Percentiles rank a stretch among this genome's conserved stretches.
Conservation (phyloP, 2,888 invertebrate species). For the Drosophila crucigera region DNA sequence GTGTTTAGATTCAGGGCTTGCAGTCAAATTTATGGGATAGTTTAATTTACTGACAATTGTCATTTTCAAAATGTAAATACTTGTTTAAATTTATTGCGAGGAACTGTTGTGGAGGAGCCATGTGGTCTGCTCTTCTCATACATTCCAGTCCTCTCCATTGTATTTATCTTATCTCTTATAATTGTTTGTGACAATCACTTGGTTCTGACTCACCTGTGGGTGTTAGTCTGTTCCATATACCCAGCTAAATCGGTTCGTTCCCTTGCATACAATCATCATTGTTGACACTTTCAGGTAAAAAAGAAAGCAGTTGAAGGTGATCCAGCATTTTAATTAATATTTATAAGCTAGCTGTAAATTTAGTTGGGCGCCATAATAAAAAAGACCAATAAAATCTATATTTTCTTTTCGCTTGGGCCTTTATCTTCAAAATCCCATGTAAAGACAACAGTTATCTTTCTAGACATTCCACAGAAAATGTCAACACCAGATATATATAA, state of each 20-base stretch:
- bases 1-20: neutral
- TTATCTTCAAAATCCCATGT: neutral
- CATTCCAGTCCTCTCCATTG: neutral
- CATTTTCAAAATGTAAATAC: neutral
- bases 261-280: neutral
- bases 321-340: neutral
- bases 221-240: conserved; percentile 21
- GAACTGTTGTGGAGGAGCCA: conserved; percentile 1
- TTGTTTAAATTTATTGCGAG: neutral
- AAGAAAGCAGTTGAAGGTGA: neutral
- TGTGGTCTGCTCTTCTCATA: conserved; percentile 23
- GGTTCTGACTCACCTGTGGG: conserved; percentile 30
- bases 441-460: neutral
- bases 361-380: neutral
- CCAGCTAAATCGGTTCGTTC: conserved; percentile 24
- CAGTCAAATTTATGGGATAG: neutral
- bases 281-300: conserved; percentile 2
- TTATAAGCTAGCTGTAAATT: neutral
- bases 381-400: neutral
- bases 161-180: conserved; percentile 42
- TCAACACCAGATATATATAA: neutral
- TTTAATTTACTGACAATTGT: neutral
- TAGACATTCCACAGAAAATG: too few relatives aligned
- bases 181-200: neutral
- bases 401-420: neutral